Evolutionary conservation across 2,113 vertebrate genomes (phyloP).

Genomic region (Ceyx melanurus): DNA sequence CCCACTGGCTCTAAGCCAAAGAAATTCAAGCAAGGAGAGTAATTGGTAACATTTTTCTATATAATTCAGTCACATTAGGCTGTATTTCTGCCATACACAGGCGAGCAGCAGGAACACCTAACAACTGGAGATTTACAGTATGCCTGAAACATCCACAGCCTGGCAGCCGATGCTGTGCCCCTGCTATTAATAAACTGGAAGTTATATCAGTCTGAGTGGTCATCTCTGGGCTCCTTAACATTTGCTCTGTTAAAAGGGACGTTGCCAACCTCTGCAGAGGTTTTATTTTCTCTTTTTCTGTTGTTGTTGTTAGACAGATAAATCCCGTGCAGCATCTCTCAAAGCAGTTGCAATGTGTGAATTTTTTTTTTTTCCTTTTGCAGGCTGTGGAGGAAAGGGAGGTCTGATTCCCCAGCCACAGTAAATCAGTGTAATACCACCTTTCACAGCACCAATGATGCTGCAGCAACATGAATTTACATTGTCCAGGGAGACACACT

Average conservation of each 20-base stretch:
- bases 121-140: constrained; percentile 22
- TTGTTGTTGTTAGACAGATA: background rate
- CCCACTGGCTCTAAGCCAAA: background rate
- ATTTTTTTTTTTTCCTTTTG: constrained; percentile 47
- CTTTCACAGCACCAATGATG: background rate
- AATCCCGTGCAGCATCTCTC: background rate
- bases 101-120: background rate
- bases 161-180: background rate
- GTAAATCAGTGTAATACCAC: background rate
- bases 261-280: background rate
- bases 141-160: background rate
- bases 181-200: constrained; percentile 27
- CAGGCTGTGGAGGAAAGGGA: background rate
- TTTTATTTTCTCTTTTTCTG: background rate
- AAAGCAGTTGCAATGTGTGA: background rate
- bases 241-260: background rate
- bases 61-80: background rate
- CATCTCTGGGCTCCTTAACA: background rate
- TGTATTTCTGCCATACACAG: background rate
- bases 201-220: background rate
- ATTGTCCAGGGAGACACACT: background rate
- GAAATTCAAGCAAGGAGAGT: constrained; percentile 33
- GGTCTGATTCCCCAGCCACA: background rate
- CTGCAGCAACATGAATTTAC: background rate
- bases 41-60: constrained; percentile 51